Base-by-base conservation (phyloP, 1,140 invertebrate species). In the Psix sp. region DNA sequence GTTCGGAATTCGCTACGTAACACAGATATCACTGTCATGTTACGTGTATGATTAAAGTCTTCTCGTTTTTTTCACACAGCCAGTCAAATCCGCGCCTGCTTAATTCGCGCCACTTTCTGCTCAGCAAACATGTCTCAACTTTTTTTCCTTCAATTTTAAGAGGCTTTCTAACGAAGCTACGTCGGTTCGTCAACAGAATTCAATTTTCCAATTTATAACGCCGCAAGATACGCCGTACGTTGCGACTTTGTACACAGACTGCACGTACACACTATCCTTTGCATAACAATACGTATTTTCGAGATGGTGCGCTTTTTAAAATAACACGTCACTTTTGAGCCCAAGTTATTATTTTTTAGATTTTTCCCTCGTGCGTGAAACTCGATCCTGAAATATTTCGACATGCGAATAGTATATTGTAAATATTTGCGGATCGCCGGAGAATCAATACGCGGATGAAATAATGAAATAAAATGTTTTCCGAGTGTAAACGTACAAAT, bases 181-280 rank as follows among this genome's bases (percentile, higher is more conserved):
- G 49, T 43, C 21, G 46, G 59, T 65, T 72, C 59, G 68, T 72
- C 59, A 65, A 52, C 59, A 36, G 15, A 72, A 72, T 72, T 72
- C 68, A 72, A 65, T 72, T 65, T 72, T 72, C 46, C 68, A 72
- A 72, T 72, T 71, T 65, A 72, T 65, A 65, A 65, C 36, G 59
- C 59, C 59, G 59, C 68, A 65, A 72, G 45, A 65, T 59, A 57
- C 43, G 31, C 68, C 67, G 43, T 45, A 57, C 57, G 35, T 49
- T 63, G 57, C 57, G 24, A 62, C 67, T 63, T 70, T 70, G 36
- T 70, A 60, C 40, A 59, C 63, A 57, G 40, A 5, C 31, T 20
- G 33, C 29, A 16, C 31, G 48, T 65, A 4, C 20, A 39, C 54
- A 10, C 38, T 35, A 31, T 68, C 42, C 35, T 60, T 60, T 60